phyloP scores from a whole-genome alignment of 35 echinoderm and acorn worm genomes.

The Patiria miniata region DNA sequence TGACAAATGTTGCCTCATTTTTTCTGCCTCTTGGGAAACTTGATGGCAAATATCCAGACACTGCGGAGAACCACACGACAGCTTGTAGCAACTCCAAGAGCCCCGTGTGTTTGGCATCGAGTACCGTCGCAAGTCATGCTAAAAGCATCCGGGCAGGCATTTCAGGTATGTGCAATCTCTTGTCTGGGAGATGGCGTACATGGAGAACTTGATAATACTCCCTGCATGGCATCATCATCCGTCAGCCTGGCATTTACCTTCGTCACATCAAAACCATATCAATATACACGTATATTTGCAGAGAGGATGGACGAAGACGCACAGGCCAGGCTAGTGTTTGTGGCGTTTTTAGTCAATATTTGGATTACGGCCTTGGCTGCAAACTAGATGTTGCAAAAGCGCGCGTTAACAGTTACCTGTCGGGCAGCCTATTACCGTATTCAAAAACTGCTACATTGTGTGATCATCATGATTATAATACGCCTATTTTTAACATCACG shows the following conservation, averaged over 20 bases:
- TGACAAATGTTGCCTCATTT: too few species aligned
- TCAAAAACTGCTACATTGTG: too few species aligned
- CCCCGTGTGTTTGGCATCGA: too few species aligned
- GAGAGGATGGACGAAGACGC: neutral
- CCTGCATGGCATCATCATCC: neutral
- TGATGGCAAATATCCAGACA: too few species aligned
- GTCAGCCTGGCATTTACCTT: neutral
- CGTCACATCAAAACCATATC: neutral
- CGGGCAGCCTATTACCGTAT: too few species aligned
- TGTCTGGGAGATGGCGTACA: constrained; percentile 5
- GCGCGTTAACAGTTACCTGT: too few species aligned
- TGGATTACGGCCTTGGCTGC: neutral
- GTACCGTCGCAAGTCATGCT: neutral
- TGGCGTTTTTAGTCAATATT: constrained; percentile 24
- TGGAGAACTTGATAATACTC: constrained; percentile 19
- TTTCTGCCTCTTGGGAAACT: too few species aligned
- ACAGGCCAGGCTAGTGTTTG: constrained; percentile 23
- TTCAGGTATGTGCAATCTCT: neutral
- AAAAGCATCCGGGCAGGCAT: neutral
- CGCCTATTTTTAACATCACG: too few species aligned
- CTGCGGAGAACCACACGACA: too few species aligned
- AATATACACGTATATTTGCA: neutral
- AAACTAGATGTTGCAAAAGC: too few species aligned
- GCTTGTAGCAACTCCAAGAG: too few species aligned
- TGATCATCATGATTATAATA: too few species aligned